A percentile compares a stretch with the other conserved stretches of the same genome.
These are phyloP conservation scores for Drosophila takahashii DNA, from an alignment of 1,140 invertebrate genomes.

Conservation along the genomic window DNA sequence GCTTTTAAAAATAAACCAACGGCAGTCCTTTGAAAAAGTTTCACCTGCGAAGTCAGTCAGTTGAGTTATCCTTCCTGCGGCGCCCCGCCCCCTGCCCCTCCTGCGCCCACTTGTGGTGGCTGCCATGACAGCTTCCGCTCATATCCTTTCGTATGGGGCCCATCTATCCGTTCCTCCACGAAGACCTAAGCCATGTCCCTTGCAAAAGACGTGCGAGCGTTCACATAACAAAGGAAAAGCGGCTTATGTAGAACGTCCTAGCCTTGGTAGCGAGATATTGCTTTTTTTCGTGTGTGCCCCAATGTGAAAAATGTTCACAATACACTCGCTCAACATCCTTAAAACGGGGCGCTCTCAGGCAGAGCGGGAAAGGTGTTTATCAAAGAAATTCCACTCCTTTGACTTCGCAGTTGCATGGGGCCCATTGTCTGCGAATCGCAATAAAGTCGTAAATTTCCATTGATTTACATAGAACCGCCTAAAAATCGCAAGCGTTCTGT, in stretches of 20 bases:
- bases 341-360: conserved; percentile 3
- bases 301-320: conserved; percentile 40
- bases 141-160: conserved; percentile 20
- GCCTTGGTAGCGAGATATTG: conserved; percentile 52
- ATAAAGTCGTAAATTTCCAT: conserved; percentile 21
- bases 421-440: conserved; percentile 12
- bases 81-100: not conserved
- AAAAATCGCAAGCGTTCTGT: conserved; percentile 3
- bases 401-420: conserved; percentile 11
- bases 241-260: conserved; percentile 57
- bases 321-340: conserved; percentile 23
- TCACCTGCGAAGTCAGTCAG: conserved; percentile 27
- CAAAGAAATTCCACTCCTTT: conserved; percentile 59
- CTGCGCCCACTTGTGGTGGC: conserved; percentile 26
- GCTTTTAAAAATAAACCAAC: conserved; percentile 60
- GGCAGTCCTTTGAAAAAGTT: conserved; percentile 71
- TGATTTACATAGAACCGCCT: conserved; percentile 36
- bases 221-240: conserved; percentile 73
- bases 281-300: conserved; percentile 42
- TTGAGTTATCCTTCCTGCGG: conserved; percentile 34
- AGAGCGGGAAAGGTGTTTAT: conserved; percentile 60
- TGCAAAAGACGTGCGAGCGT: conserved; percentile 57
- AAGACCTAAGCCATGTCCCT: conserved; percentile 15
- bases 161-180: not conserved
- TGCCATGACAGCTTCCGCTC: conserved; percentile 58